Conservation (phyloP, 2,113 vertebrate species). For the Oophaga pumilio region DNA sequence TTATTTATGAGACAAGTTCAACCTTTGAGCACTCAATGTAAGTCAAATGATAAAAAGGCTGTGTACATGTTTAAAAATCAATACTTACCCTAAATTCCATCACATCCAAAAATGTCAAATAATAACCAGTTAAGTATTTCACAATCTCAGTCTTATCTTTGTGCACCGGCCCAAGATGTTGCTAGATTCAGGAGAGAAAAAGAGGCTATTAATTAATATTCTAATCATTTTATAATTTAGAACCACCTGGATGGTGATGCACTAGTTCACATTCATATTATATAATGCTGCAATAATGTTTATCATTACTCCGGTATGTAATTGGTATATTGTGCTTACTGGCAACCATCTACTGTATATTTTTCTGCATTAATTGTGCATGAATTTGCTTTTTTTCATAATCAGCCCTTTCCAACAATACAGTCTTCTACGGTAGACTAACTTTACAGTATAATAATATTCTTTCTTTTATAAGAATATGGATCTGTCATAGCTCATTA, state of each 20-base stretch:
- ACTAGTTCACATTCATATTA: background rate
- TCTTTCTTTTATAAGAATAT: no score
- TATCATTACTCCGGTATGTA: background rate
- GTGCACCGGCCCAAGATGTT: conserved; percentile 83
- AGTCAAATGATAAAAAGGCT: background rate
- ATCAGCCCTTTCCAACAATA: background rate
- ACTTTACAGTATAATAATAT: no score
- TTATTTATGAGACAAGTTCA: no score
- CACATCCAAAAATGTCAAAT: conserved; percentile 90
- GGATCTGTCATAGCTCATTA: no score
- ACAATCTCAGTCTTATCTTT: conserved; percentile 83
- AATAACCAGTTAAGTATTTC: conserved; percentile 73
- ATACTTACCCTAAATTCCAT: conserved; percentile 90
- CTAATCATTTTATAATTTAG: background rate
- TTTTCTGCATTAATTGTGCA: background rate
- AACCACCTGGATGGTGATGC: no score
- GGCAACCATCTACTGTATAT: background rate
- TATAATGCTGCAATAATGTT: background rate
- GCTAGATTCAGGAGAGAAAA: conserved; percentile 69
- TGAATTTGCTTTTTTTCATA: background rate
- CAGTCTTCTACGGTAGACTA: background rate
- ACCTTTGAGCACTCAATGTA: background rate
- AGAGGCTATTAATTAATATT: background rate
- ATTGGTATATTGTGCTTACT: background rate
- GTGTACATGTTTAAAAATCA: background rate